Conservation (phyloP, 2,888 invertebrate species). For the Drosophila recens region DNA sequence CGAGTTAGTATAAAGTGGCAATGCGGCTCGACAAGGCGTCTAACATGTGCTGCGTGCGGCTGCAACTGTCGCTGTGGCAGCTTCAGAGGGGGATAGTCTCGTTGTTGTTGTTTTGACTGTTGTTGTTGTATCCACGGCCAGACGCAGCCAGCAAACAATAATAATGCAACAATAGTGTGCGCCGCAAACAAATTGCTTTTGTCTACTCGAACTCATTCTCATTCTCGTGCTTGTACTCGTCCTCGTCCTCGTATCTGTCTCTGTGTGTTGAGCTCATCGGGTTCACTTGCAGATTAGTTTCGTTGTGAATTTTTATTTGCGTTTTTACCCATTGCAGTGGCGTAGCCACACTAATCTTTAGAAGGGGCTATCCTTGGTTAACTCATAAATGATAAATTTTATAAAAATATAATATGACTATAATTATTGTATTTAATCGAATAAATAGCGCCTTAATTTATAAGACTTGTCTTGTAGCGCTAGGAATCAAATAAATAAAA, state of each 20-base stretch:
- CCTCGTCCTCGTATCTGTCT: slow-evolving; percentile 17
- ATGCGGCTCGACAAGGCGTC: slow-evolving; percentile 49
- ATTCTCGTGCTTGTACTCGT: background rate
- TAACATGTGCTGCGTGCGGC: slow-evolving; percentile 59
- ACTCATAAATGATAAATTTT: too few species aligned
- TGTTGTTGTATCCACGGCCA: slow-evolving; percentile 45
- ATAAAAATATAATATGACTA: too few species aligned
- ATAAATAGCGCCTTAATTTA: too few species aligned
- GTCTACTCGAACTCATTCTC: slow-evolving; percentile 15
- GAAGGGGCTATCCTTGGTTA: slow-evolving; percentile 3
- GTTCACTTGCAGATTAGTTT: slow-evolving; percentile 79
- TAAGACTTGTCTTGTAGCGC: too few species aligned
- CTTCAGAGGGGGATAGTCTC: slow-evolving; percentile 2
- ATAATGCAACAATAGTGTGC: slow-evolving; percentile 79
- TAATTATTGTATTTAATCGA: too few species aligned
- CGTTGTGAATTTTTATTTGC: slow-evolving; percentile 65
- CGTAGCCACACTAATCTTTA: slow-evolving; percentile 31
- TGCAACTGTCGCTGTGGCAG: slow-evolving; percentile 46
- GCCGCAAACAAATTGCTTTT: slow-evolving; percentile 79
- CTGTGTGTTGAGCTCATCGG: slow-evolving; percentile 46
- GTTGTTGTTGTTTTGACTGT: background rate
- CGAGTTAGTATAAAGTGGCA: slow-evolving; percentile 61
- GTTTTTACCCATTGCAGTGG: slow-evolving; percentile 43
- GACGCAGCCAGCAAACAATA: slow-evolving; percentile 76
- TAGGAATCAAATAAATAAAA: too few species aligned